These are phyloP conservation scores for Panurus biarmicus DNA, from an alignment of 2,113 vertebrate genomes.

Conservation along the genomic window DNA sequence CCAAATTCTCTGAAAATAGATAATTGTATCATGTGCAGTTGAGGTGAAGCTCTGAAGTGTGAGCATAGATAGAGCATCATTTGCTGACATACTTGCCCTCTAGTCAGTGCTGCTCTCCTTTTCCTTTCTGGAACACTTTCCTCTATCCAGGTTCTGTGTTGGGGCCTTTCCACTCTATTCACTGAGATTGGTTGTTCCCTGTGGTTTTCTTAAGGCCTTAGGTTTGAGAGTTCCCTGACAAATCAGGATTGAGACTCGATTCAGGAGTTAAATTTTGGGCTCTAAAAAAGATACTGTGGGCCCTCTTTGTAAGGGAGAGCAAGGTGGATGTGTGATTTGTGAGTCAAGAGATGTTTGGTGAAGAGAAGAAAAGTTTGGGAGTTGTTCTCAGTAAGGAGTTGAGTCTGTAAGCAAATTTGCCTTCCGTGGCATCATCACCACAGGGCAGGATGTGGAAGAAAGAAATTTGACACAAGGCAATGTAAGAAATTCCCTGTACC, in stretches of 20 bases:
- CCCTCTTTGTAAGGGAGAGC: neutral
- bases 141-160: accelerated
- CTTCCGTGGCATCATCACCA: neutral
- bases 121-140: neutral
- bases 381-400: neutral
- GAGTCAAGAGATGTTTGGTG: neutral
- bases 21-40: neutral
- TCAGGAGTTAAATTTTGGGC: neutral
- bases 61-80: neutral
- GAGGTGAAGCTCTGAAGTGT: neutral
- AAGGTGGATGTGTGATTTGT: neutral
- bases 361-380: neutral
- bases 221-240: neutral
- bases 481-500: neutral
- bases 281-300: neutral
- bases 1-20: neutral
- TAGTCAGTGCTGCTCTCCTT: neutral
- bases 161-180: neutral
- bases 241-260: neutral
- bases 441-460: neutral
- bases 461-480: neutral
- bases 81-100: neutral
- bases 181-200: neutral
- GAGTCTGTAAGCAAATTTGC: neutral
- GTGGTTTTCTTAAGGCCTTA: neutral